Conservation (phyloP, 2,888 invertebrate species). For the Caenorhabditis imperialis region DNA sequence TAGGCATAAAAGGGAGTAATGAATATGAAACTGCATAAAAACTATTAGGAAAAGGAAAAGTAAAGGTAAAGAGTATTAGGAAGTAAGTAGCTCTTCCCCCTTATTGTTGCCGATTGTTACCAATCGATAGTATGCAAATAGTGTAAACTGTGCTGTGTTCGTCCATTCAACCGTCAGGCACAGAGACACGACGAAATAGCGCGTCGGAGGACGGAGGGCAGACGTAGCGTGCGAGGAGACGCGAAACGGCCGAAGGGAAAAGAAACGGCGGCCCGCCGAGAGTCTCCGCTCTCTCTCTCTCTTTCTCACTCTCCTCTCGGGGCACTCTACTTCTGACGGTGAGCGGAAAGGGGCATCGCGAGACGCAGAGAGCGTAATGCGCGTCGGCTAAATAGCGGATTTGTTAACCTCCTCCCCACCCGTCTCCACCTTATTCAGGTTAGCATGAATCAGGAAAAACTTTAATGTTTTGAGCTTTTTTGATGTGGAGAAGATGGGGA, state of each 20-base stretch:
- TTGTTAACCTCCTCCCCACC: slow-evolving; percentile 16
- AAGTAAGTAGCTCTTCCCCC: neutral
- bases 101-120: slow-evolving; percentile 23
- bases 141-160: slow-evolving; percentile 53
- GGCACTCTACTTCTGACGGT: too few species aligned
- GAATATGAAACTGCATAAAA: too few species aligned
- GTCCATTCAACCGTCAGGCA: slow-evolving; percentile 22
- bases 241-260: slow-evolving; percentile 5
- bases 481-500: too few species aligned
- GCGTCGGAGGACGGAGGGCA: neutral
- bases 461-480: too few species aligned
- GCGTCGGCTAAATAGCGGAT: slow-evolving; percentile 24
- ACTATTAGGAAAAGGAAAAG: too few species aligned
- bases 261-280: slow-evolving; percentile 14
- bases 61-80: too few species aligned
- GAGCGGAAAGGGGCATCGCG: slow-evolving; percentile 1
- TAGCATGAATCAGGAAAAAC: too few species aligned
- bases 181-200: neutral
- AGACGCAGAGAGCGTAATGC: slow-evolving; percentile 5
- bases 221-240: neutral
- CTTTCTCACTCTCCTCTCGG: slow-evolving; percentile 4
- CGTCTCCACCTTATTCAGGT: too few species aligned
- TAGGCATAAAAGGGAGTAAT: too few species aligned
- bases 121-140: slow-evolving; percentile 54
- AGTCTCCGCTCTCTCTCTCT: slow-evolving; percentile 12